These are phyloP conservation scores for Tetranychus cinnabarinus DNA, from an alignment of 1,140 invertebrate genomes.

Conservation along the genomic window DNA sequence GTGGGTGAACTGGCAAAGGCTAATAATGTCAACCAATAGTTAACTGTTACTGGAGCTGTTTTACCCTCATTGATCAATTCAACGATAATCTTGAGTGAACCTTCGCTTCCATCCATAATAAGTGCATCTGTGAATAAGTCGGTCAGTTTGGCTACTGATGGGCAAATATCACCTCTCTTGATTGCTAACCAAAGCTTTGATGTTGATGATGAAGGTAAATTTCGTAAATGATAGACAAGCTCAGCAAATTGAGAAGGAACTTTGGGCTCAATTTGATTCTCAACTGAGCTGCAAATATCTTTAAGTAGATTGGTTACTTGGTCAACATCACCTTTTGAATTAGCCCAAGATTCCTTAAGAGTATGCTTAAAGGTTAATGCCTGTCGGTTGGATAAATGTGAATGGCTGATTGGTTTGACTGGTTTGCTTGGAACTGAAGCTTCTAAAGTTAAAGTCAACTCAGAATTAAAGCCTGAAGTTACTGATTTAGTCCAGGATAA, in stretches of 20 bases:
- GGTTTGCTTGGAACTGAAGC: not conserved
- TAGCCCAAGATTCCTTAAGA: not conserved
- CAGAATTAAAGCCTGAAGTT: not conserved
- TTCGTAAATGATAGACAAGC: not conserved
- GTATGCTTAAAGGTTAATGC: not conserved
- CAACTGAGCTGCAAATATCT: not conserved
- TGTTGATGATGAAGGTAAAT: not conserved
- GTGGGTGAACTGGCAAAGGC: not conserved
- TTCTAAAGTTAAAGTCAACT: not conserved
- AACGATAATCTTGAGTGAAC: not conserved
- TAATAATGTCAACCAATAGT: not conserved
- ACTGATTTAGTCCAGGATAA: not conserved
- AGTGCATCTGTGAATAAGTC: slow-evolving; percentile 5
- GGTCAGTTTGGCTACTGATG: not conserved
- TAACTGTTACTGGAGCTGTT: not conserved
- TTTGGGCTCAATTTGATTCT: not conserved
- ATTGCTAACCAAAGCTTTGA: not conserved
- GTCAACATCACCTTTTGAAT: not conserved
- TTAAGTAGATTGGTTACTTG: not conserved
- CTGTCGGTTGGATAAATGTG: too few relatives aligned
- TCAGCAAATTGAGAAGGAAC: not conserved
- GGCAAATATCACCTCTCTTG: not conserved
- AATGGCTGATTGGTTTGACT: not conserved
- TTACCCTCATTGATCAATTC: not conserved
- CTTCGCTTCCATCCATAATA: not conserved